These are phyloP conservation scores for Aurelia coerulea DNA, from an alignment of 30 jellyfish, hydroid and myxozoan genomes.

Conservation along the genomic window DNA sequence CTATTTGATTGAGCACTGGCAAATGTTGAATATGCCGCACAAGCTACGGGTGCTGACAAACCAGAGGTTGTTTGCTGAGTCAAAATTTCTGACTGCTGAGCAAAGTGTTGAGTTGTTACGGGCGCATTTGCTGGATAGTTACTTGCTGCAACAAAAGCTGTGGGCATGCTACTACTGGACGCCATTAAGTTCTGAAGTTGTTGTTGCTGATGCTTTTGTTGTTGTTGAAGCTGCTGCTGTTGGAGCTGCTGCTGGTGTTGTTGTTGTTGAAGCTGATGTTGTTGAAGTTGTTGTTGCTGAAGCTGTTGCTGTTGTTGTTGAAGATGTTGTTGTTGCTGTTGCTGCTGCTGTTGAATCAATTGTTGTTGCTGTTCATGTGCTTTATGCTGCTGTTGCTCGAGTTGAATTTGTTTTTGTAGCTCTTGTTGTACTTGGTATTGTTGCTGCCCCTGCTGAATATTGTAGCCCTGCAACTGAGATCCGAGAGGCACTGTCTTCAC, in stretches of 20 bases:
- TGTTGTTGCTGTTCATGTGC: constrained; percentile 9
- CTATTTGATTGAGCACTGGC: background rate
- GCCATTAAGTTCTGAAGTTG: background rate
- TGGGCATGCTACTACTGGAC: background rate
- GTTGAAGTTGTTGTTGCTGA: background rate
- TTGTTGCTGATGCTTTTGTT: background rate
- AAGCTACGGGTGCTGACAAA: background rate
- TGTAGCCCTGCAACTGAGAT: constrained; percentile 2
- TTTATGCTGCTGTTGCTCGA: background rate
- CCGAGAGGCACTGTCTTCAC: background rate
- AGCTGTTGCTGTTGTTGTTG: background rate
- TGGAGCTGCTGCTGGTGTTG: background rate
- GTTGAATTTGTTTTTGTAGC: constrained; percentile 1
- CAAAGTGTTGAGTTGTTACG: too few relatives aligned
- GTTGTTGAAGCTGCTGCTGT: background rate
- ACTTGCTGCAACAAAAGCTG: background rate
- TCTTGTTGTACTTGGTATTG: background rate
- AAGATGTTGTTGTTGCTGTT: constrained; percentile 31
- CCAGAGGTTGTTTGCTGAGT: background rate
- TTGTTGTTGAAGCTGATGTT: background rate
- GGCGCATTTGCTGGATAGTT: background rate
- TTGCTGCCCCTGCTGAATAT: background rate
- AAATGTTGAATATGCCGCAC: background rate
- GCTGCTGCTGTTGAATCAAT: background rate
- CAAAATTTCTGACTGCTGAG: background rate